Percentiles rank a stretch among this genome's conserved stretches.
These are phyloP conservation scores for Drosophila prolongata DNA, from an alignment of 2,888 invertebrate genomes.

Conservation along the genomic window DNA sequence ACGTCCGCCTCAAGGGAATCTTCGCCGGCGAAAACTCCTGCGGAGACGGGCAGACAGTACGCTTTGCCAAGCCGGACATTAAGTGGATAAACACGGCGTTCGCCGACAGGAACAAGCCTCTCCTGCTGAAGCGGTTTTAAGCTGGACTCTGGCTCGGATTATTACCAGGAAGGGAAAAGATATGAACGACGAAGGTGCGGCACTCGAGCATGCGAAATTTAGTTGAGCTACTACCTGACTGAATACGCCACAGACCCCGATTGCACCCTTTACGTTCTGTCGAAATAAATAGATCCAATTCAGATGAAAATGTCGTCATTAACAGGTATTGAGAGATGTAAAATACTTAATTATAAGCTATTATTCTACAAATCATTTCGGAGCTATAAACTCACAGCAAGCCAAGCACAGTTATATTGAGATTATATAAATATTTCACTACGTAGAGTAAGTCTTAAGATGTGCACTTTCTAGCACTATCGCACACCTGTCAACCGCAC, in stretches of 20 bases:
- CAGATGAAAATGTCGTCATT: slow-evolving; percentile 53
- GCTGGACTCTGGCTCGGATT: not conserved
- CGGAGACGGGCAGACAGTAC: slow-evolving; percentile 86
- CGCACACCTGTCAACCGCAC: slow-evolving; percentile 6
- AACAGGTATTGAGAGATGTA: slow-evolving; percentile 11
- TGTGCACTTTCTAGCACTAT: slow-evolving; percentile 15
- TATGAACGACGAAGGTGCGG: slow-evolving; percentile 24
- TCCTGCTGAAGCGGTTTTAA: slow-evolving; percentile 72
- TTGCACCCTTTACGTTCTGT: not conserved
- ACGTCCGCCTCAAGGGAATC: slow-evolving; percentile 89
- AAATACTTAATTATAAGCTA: slow-evolving; percentile 70
- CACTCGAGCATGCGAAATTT: too few relatives aligned
- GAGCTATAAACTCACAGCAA: slow-evolving; percentile 48
- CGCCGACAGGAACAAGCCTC: slow-evolving; percentile 77
- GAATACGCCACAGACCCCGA: slow-evolving; percentile 6
- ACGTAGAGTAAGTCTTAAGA: slow-evolving; percentile 32
- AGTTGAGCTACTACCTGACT: too few relatives aligned
- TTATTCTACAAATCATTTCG: slow-evolving; percentile 53
- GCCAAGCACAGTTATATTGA: slow-evolving; percentile 49
- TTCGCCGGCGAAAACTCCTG: slow-evolving; percentile 91
- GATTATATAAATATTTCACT: slow-evolving; percentile 58
- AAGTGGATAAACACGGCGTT: slow-evolving; percentile 85
- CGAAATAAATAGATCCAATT: slow-evolving; percentile 28
- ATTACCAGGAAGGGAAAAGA: slow-evolving; percentile 14
- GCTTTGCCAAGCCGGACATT: slow-evolving; percentile 87